Conservation (phyloP, 1,140 invertebrate species). For the Sitobion miscanthi region DNA sequence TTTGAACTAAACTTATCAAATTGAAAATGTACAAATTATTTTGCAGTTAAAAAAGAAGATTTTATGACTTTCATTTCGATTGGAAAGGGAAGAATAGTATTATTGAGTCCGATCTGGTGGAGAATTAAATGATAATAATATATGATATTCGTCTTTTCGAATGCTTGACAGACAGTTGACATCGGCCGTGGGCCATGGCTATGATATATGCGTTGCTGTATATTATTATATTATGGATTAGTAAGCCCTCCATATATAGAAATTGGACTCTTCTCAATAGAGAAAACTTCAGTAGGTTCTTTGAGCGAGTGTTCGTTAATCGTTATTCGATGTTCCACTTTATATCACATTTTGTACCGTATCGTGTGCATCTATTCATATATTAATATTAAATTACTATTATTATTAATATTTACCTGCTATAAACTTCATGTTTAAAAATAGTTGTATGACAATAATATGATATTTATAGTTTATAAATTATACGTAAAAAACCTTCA, state of each 20-base stretch:
- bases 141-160: not conserved
- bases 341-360: not conserved
- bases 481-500: not conserved
- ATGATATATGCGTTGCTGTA: not conserved
- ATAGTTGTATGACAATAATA: not conserved
- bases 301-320: too few species aligned
- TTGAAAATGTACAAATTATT: too few species aligned
- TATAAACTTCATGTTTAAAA: not conserved
- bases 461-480: not conserved
- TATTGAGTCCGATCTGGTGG: not conserved
- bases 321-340: not conserved
- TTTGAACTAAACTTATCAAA: too few species aligned
- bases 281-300: too few species aligned
- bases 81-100: not conserved
- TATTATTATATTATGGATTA: too few species aligned
- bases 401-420: not conserved
- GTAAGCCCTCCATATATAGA: too few species aligned
- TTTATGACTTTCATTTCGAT: not conserved
- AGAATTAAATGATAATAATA: not conserved
- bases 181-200: not conserved
- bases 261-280: too few species aligned
- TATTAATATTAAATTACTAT: not conserved
- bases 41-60: not conserved
- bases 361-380: not conserved
- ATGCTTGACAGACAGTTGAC: not conserved